Conservation (phyloP, 2,797 vertebrate species). For the Urocyon cinereoargenteus region DNA sequence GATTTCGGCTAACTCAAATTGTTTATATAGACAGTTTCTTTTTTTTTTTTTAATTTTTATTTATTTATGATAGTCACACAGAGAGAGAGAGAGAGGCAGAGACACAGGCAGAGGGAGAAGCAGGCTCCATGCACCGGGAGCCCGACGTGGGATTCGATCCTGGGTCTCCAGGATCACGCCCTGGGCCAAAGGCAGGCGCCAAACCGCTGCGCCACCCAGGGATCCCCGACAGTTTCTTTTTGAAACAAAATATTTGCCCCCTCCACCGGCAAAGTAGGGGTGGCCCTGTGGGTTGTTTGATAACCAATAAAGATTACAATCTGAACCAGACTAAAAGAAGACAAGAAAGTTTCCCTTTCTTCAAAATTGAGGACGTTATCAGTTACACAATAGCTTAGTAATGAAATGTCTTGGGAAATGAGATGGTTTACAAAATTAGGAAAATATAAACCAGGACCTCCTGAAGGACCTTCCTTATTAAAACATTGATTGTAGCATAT, state of each 20-base stretch:
- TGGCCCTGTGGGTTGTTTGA: not conserved
- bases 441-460: not conserved
- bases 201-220: too few relatives aligned
- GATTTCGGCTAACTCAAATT: not conserved
- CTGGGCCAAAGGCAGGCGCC: too few relatives aligned
- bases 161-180: too few relatives aligned
- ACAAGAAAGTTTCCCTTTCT: not conserved
- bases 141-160: too few relatives aligned
- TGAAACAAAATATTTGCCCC: not conserved
- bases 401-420: not conserved
- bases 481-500: not conserved
- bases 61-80: too few relatives aligned
- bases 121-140: too few relatives aligned
- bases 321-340: not conserved
- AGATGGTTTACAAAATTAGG: not conserved
- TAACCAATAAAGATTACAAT: conserved; percentile 14
- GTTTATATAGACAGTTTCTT: not conserved
- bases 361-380: not conserved
- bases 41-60: conserved; percentile 51
- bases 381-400: not conserved
- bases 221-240: not conserved
- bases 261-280: not conserved
- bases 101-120: too few relatives aligned
- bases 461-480: not conserved
- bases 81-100: too few relatives aligned